Conservation (phyloP, 2,797 vertebrate species). For the Neosalanx taihuensis region DNA sequence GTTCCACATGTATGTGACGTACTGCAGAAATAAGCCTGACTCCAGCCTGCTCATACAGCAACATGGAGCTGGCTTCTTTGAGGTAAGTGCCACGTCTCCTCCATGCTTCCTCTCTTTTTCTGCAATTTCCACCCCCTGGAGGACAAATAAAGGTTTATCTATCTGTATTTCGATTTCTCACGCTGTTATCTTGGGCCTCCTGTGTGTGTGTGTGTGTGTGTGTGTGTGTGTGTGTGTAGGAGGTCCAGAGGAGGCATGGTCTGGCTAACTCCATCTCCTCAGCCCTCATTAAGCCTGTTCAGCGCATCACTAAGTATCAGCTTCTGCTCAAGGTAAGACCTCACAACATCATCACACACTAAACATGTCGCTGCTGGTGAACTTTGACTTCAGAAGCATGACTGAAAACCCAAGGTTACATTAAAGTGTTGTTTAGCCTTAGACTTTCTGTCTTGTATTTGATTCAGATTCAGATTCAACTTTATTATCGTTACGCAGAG, state of each 20-base stretch:
- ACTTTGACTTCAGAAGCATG: too few species aligned
- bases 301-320: conserved; percentile 99
- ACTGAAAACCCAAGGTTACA: neutral
- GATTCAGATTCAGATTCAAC: too few species aligned
- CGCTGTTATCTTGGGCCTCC: too few species aligned
- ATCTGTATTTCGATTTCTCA: too few species aligned
- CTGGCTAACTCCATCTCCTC: conserved; percentile 97
- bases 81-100: conserved; percentile 77
- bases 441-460: too few species aligned
- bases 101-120: too few species aligned
- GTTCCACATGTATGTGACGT: conserved; percentile 98
- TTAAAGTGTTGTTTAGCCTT: too few species aligned
- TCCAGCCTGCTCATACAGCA: conserved; percentile 97
- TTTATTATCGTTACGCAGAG: too few species aligned
- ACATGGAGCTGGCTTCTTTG: conserved; percentile 92
- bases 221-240: conserved; percentile 66
- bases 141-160: too few species aligned
- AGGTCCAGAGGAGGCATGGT: conserved; percentile 93
- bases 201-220: neutral
- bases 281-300: conserved; percentile 98
- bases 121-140: too few species aligned
- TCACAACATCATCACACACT: too few species aligned
- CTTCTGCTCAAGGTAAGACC: conserved; percentile 89
- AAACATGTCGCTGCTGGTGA: too few species aligned
- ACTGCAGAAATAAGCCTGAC: conserved; percentile 99